Percentiles rank a stretch among this genome's conserved stretches.
These are phyloP conservation scores for Picus viridis DNA, from an alignment of 2,797 vertebrate species.

Conservation along the genomic window DNA sequence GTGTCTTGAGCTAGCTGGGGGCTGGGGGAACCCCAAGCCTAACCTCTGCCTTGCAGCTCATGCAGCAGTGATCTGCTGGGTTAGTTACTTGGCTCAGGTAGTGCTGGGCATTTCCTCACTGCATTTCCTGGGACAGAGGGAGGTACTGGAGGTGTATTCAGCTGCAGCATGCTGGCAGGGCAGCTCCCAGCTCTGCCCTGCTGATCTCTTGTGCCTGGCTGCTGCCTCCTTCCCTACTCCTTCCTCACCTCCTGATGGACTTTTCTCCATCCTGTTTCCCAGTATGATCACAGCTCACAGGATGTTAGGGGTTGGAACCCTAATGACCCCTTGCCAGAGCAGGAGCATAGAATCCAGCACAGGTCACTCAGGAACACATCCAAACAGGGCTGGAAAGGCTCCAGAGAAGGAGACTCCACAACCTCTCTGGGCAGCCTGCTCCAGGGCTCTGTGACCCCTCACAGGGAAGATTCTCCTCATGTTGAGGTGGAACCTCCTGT, in stretches of 20 bases:
- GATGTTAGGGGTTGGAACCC: no score
- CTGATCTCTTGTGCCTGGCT: background rate
- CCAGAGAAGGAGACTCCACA: no score
- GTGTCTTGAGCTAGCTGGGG: background rate
- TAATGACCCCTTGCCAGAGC: no score
- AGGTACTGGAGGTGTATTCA: background rate
- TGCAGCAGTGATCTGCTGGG: background rate
- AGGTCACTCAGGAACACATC: no score
- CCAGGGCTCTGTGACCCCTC: no score
- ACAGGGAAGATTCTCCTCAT: no score
- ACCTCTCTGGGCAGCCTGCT: no score
- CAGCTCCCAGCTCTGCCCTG: background rate
- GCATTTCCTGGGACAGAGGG: background rate
- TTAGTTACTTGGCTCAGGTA: background rate
- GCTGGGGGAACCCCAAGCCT: background rate
- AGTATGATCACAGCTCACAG: background rate
- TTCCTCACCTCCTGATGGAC: background rate
- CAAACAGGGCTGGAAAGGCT: no score
- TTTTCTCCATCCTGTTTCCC: background rate
- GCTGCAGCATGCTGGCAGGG: background rate
- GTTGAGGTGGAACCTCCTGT: no score
- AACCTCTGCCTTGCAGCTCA: background rate
- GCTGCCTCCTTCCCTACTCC: accelerated
- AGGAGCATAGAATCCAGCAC: no score
- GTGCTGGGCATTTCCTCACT: background rate